Evolutionary conservation across 2,797 vertebrate genomes (phyloP), one percentile per base, ranked within the genome.

Genomic region (Helicolenus hilgendorfi): DNA sequence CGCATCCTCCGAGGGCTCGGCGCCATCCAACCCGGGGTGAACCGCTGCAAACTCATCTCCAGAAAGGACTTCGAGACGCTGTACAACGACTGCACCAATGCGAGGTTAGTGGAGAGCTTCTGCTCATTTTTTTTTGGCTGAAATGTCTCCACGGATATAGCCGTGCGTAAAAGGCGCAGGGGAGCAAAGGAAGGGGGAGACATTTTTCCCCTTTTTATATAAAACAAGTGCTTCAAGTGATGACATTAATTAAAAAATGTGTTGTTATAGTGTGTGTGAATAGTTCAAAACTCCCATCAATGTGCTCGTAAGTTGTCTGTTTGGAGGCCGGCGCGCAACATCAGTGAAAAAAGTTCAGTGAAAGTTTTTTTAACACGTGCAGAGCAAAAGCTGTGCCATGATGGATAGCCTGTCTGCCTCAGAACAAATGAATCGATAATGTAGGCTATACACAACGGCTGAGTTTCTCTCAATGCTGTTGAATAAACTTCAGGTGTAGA

Each of bases 31-130:
- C 99, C 99, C 80, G 99, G 99, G 59, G 99, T 99, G 90, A 99
- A 99, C 97, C 98, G 99, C 95, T 99, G 99, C 94, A 99, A 99
- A 94, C 99, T 99, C 97, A 99, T 99, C 97, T 98, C 98, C 97
- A 98, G 99, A 81, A 99, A 98, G 93, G 99, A 99, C 97, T 99
- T 99, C 98, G 99, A 99, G 97, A 99, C 99, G 35, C 98, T 99
- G 71, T 99, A 99, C 97, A 99, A 99, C 94, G 99, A 99, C 97
- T 99, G 99, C 98, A 99, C 99, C 94, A 99, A 99, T 80, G 99
- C 99, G 35, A 99, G 99, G 99, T 99, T 92, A 98, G 96, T 92
- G 81, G 26, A 13, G 60, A 58, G 68, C 69, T 67, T 22, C 7
- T 36, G 20, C 24, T 2, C 68, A 76, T 76, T 68, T 55, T 82